A percentile compares a stretch with the other conserved stretches of the same genome.
Evolutionary conservation across 1,140 invertebrate genomes (phyloP).

Genomic region (Tetramorium parvispinum): DNA sequence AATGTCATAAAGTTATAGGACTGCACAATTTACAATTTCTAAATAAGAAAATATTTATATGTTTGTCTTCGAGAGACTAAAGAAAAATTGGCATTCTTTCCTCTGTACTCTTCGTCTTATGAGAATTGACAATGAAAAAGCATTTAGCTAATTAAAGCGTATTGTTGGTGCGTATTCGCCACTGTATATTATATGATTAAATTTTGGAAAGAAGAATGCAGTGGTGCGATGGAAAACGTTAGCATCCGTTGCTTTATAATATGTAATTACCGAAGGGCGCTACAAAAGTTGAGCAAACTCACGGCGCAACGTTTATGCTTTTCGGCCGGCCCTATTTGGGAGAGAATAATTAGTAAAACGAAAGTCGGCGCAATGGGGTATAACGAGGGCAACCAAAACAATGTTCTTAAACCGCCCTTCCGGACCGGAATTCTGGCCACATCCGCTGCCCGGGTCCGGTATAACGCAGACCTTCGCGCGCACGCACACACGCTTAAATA

Average conservation of each 20-base stretch:
- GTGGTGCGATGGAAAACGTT: neutral
- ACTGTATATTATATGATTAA: neutral
- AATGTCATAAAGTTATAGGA: neutral
- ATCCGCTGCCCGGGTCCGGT: slow-evolving; percentile 53
- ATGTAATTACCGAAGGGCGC: slow-evolving; percentile 16
- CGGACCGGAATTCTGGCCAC: slow-evolving; percentile 66
- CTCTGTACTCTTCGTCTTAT: neutral
- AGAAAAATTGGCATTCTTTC: neutral
- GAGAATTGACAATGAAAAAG: neutral
- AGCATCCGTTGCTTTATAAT: slow-evolving; percentile 28
- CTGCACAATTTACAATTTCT: neutral
- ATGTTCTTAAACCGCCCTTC: slow-evolving; percentile 67
- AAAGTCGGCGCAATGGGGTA: slow-evolving; percentile 42
- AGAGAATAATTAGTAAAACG: slow-evolving; percentile 54
- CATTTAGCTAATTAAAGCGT: slow-evolving; percentile 30
- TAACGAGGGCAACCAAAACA: slow-evolving; percentile 50
- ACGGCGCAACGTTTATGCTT: slow-evolving; percentile 10
- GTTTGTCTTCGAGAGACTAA: neutral
- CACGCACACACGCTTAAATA: slow-evolving; percentile 58
- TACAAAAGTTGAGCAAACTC: slow-evolving; percentile 44
- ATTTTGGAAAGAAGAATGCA: slow-evolving; percentile 15
- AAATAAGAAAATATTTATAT: neutral
- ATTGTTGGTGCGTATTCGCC: neutral
- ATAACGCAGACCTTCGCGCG: slow-evolving; percentile 39
- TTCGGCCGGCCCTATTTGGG: slow-evolving; percentile 18